A percentile compares a stretch with the other conserved stretches of the same genome.
Evolutionary conservation across 1,140 invertebrate species (phyloP).

Genomic region (Eriosoma lanigerum): DNA sequence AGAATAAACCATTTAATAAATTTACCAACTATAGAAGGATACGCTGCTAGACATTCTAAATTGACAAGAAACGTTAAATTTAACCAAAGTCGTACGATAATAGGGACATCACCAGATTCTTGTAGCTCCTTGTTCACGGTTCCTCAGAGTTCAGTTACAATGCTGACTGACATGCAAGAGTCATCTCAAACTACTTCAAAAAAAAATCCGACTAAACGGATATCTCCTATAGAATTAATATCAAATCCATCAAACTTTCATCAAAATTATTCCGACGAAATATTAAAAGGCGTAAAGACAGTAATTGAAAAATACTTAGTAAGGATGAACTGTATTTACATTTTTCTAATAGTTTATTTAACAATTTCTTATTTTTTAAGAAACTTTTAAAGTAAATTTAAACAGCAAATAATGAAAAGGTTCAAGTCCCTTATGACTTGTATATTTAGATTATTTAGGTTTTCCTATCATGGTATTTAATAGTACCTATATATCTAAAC

Average conservation of each 20-base stretch:
- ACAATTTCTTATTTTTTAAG: too few relatives aligned
- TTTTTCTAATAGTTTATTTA: too few relatives aligned
- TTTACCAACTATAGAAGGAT: slow-evolving; percentile 81
- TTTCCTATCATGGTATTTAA: too few relatives aligned
- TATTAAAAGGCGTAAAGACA: slow-evolving; percentile 10
- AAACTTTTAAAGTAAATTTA: too few relatives aligned
- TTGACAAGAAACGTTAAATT: slow-evolving; percentile 86
- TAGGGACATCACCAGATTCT: slow-evolving; percentile 71
- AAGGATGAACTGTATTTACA: background rate
- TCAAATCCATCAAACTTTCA: background rate
- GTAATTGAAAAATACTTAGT: slow-evolving; percentile 44
- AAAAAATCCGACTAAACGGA: background rate
- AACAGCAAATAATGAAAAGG: too few relatives aligned
- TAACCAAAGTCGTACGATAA: slow-evolving; percentile 69
- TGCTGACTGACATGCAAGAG: slow-evolving; percentile 3
- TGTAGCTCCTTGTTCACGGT: slow-evolving; percentile 12
- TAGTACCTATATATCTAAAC: too few relatives aligned
- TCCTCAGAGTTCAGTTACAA: background rate
- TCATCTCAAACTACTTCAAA: slow-evolving; percentile 11
- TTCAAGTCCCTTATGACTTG: too few relatives aligned
- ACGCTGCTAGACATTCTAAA: slow-evolving; percentile 82
- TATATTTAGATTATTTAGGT: too few relatives aligned
- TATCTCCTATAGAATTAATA: background rate
- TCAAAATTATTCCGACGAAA: slow-evolving; percentile 24
- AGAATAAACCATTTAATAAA: slow-evolving; percentile 70